Base-by-base conservation (phyloP, 2,888 invertebrate genomes). In the Limnephilus lunatus region DNA sequence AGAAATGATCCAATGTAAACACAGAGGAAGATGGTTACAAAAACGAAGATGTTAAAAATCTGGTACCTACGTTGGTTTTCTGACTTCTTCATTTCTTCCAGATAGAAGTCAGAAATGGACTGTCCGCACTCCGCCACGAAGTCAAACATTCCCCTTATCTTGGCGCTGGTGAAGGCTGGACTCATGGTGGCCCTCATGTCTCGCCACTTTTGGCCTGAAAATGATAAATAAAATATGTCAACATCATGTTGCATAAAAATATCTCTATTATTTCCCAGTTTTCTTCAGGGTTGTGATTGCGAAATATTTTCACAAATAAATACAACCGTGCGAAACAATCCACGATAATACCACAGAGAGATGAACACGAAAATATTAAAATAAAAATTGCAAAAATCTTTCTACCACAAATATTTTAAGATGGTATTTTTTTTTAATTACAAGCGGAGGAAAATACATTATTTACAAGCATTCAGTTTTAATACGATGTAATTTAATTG, bases 101-200 rank as follows among this genome's bases (percentile, higher is more conserved):
- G 94, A 30, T 95, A 92, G 0, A 94, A 93, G 2, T 93, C 93
- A n/a, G 95, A 94, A 95, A 95, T 95, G 92, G 95, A 95, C 0
- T 95, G 94, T 0, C 95, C 95, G 0, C 95, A 95, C 88, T 95
- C 95, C 44, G 95, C 94, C 95, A 96, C 96, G 91, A 95, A 95
- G 68, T 94, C 94, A 92, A 95, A 95, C 95, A 96, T 96, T 81
- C 94, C 94, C 90, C 95, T 94, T 95, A 96, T 95, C 94, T 96
- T 96, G 94, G 95, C 95, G 89, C 95, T 95, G 0, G 96, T 96
- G 91, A 92, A 92, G 32, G 90, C 92, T 2, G 92, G 92, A 92
- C 95, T 96, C 87, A 96, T 93, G 3, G 95, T 95, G 0, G 96
- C 95, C 0, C 95, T 94, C 95, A 95, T 95, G 81, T 95, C 95